phyloP scores from a whole-genome alignment of 2,113 vertebrate species.

The Nyctibius bracteatus region DNA sequence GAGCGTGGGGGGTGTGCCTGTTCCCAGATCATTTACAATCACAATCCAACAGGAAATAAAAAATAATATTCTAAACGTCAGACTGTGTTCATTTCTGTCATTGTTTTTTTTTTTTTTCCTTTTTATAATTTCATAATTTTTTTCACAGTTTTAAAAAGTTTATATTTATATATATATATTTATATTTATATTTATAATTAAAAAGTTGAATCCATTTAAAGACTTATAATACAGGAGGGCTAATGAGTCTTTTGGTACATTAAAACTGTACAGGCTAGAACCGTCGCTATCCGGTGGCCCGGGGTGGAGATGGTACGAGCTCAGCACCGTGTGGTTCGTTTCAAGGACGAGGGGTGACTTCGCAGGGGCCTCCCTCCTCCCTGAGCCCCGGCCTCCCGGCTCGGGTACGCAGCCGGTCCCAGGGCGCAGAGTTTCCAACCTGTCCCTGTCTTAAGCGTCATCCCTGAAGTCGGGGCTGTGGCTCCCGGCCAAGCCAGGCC shows the following conservation, averaged over 20 bases:
- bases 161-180: slow-evolving; percentile 81
- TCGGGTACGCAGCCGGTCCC: not conserved
- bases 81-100: slow-evolving; percentile 67
- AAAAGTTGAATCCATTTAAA: slow-evolving; percentile 80
- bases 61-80: slow-evolving; percentile 81
- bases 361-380: not conserved
- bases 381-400: not conserved
- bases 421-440: not conserved
- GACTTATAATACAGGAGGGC: slow-evolving; percentile 75
- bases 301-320: slow-evolving; percentile 30
- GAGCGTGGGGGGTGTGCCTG: slow-evolving; percentile 58
- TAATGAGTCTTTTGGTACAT: slow-evolving; percentile 73
- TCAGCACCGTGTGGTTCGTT: slow-evolving; percentile 73
- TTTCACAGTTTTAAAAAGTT: slow-evolving; percentile 84
- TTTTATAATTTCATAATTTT: slow-evolving; percentile 77
- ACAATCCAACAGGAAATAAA: slow-evolving; percentile 82
- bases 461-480: not conserved
- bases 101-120: not conserved
- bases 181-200: slow-evolving; percentile 85
- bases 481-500: not conserved
- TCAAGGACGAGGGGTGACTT: slow-evolving; percentile 34
- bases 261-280: slow-evolving; percentile 79
- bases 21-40: slow-evolving; percentile 78
- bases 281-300: slow-evolving; percentile 29
- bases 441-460: not conserved